Evolutionary conservation across 2,888 invertebrate species (phyloP).

Genomic region (Eumacrocentrus americanus): DNA sequence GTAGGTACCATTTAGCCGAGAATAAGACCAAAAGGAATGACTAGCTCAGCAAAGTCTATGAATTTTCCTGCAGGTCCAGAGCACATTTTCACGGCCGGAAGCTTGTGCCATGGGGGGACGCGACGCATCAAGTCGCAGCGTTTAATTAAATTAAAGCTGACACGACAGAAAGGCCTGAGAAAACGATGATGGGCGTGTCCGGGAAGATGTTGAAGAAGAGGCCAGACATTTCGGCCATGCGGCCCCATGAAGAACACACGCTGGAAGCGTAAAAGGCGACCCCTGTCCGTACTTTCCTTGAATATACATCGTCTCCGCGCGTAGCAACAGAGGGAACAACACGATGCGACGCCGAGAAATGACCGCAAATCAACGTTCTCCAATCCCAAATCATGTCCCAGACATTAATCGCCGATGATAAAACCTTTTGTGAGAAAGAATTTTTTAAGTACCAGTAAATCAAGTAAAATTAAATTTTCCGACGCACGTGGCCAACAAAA

Average conservation of each 20-base stretch:
- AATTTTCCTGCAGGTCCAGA: too few species aligned
- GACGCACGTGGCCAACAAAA: too few species aligned
- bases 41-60: background rate
- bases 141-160: conserved; percentile 13
- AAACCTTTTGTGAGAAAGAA: too few species aligned
- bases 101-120: conserved; percentile 4
- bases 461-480: too few species aligned
- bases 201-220: conserved; percentile 17
- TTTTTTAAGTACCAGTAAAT: background rate
- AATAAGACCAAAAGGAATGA: too few species aligned
- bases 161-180: background rate
- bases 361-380: too few species aligned
- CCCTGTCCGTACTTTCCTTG: conserved; percentile 29
- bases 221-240: conserved; percentile 22
- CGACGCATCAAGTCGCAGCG: background rate
- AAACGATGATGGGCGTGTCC: conserved; percentile 30
- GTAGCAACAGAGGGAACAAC: conserved; percentile 29
- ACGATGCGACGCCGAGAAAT: conserved; percentile 17
- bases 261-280: conserved; percentile 22
- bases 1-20: too few species aligned
- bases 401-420: too few species aligned
- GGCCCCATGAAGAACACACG: conserved; percentile 21
- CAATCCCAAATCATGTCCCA: too few species aligned
- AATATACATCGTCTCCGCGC: conserved; percentile 25
- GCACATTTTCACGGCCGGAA: conserved; percentile 19